Conservation (phyloP, 92 coral and sea anemone genomes). For the Anthopleura xanthogrammica region DNA sequence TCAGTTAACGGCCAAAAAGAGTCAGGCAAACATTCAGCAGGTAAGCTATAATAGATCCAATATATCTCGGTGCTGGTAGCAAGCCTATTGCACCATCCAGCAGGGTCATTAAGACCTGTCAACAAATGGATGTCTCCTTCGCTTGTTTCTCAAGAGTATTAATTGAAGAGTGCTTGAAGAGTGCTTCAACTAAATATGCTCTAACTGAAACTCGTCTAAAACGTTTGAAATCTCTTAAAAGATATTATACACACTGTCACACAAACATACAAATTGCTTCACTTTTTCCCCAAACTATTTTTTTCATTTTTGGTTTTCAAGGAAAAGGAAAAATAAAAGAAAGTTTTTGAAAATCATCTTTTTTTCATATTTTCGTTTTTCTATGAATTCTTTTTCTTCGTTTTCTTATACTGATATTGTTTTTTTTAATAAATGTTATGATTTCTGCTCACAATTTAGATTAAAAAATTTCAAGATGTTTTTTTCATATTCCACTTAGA, state of each 20-base stretch:
- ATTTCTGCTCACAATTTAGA: too few relatives aligned
- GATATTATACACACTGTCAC: neutral
- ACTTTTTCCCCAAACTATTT: too few relatives aligned
- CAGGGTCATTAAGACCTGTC: neutral
- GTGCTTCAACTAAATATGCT: neutral
- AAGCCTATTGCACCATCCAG: neutral
- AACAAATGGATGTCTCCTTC: neutral
- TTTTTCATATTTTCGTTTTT: too few relatives aligned
- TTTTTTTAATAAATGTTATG: too few relatives aligned
- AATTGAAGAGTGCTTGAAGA: neutral
- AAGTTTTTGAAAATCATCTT: too few relatives aligned
- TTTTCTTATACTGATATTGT: too few relatives aligned
- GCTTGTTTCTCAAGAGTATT: neutral
- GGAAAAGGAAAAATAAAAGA: too few relatives aligned
- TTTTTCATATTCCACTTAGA: too few relatives aligned
- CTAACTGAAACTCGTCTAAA: neutral
- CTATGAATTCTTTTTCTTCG: too few relatives aligned
- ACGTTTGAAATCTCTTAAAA: neutral
- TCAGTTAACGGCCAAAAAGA: too few relatives aligned
- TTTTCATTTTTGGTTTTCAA: too few relatives aligned
- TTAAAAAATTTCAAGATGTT: too few relatives aligned
- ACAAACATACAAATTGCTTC: neutral
- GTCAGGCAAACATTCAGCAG: neutral
- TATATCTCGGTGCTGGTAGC: neutral
- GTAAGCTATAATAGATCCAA: neutral